Conservation (phyloP, 2,113 vertebrate species). For the Lophura nycthemera region DNA sequence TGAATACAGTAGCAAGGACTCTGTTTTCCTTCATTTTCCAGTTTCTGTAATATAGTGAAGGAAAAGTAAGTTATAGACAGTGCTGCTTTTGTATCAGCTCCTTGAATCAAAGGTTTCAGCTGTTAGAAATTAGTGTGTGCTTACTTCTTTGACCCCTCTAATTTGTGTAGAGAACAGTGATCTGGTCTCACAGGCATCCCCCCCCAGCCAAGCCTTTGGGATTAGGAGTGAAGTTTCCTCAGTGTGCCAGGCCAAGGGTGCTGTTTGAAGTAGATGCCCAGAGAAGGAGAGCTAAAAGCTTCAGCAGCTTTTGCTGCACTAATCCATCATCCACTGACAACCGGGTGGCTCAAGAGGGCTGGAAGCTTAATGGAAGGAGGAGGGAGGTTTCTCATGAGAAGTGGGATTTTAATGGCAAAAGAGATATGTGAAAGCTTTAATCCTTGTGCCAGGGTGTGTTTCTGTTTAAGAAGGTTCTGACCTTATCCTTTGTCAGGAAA, state of each 20-base stretch:
- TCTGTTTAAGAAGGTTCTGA: constrained; percentile 8
- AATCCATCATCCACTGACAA: constrained; percentile 26
- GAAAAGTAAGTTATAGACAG: constrained; percentile 43
- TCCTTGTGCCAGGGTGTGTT: background rate
- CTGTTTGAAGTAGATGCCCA: constrained; percentile 11
- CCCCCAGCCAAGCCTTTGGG: background rate
- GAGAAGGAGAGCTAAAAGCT: background rate
- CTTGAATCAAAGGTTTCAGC: constrained; percentile 23
- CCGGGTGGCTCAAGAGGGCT: background rate
- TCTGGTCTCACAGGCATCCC: constrained; percentile 44
- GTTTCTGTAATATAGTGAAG: constrained; percentile 15
- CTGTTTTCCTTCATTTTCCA: constrained; percentile 22
- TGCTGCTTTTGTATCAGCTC: constrained; percentile 41
- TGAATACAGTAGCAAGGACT: background rate
- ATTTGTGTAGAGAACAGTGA: constrained; percentile 17
- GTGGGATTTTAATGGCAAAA: constrained; percentile 12
- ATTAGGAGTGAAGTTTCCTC: constrained; percentile 17
- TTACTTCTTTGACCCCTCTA: constrained; percentile 42
- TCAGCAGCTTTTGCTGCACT: background rate
- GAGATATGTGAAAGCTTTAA: background rate
- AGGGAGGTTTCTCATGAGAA: background rate
- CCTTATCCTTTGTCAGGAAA: background rate
- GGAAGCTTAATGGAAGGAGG: background rate
- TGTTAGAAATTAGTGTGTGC: constrained; percentile 60
- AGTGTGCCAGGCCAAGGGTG: background rate